Evolutionary conservation across 2,113 vertebrate species (phyloP), one percentile per base, ranked within the genome.

Genomic region (Seriola rivoliana): DNA sequence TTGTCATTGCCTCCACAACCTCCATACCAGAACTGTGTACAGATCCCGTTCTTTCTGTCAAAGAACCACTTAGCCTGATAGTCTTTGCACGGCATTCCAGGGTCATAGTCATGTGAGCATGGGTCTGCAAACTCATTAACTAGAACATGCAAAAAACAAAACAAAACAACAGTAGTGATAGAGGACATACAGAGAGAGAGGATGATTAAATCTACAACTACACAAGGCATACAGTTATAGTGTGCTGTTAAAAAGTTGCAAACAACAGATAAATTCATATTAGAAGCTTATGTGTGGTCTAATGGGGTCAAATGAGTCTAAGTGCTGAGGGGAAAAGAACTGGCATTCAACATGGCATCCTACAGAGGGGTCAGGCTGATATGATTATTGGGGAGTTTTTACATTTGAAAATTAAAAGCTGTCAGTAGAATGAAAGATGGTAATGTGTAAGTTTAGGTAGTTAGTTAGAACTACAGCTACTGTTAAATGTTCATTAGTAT

Each of bases 61-160:
- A 95, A 96, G 95, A 95, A 96, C 96, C 96, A 97, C 90, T 95
- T 96, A 96, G 94, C 94, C 93, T 96, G 91, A 96, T 95, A 96
- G 81, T 96, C 96, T 95, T 96, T 95, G 94, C 96, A 96, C 66
- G 93, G 94, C 75, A 92, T 92, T 95, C 96, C 96, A 89, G 93
- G 89, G 87, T 96, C 95, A 96, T 93, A 95, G 90, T 96, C 96
- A 96, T 95, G 95, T 82, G 95, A 95, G 93, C 96, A 97, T 92
- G 95, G 92, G 93, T 95, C 96, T 95, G 95, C 93, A 90, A 90
- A 80, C 50, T 85, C 85, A 85, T 91, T 94, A 80, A 89, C 91
- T 93, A 89, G 78, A 95, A 93, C 93, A 92, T 95, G 94, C 94
- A 86, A 68, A 85, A 76, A 75, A 36, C 3, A 36, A 36, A 36